Evolutionary conservation across 2,888 invertebrate genomes (phyloP).

Genomic region (Stegophylla sp.): DNA sequence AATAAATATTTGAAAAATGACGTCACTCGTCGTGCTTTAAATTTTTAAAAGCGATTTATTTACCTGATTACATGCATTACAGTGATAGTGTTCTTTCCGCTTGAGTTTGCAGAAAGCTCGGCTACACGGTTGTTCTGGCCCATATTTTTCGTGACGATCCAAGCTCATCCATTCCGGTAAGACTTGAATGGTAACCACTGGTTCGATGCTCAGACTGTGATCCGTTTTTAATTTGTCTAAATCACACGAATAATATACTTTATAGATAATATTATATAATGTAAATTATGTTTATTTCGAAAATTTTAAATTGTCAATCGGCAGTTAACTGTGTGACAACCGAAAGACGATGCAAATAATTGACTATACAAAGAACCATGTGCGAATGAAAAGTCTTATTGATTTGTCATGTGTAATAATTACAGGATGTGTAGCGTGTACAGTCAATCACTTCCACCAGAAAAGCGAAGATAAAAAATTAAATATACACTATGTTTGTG

Average conservation of each 20-base stretch:
- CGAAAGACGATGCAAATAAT: not conserved
- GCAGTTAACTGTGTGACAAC: too few relatives aligned
- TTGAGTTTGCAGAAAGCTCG: conserved; percentile 82
- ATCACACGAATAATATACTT: not conserved
- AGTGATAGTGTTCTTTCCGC: conserved; percentile 79
- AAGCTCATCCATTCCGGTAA: conserved; percentile 64
- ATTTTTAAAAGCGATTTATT: conserved; percentile 24
- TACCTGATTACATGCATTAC: conserved; percentile 79
- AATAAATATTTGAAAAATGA: not conserved
- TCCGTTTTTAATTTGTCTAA: conserved; percentile 47
- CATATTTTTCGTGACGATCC: conserved; percentile 68
- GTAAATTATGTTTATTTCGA: not conserved
- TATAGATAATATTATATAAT: not conserved
- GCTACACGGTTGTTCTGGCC: conserved; percentile 74
- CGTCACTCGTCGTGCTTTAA: not conserved
- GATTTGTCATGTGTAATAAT: conserved; percentile 7
- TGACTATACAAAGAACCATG: not conserved
- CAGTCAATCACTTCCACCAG: conserved; percentile 22
- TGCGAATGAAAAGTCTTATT: not conserved
- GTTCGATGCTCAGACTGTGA: conserved; percentile 46
- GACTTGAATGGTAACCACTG: conserved; percentile 51
- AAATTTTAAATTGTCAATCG: not conserved
- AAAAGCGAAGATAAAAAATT: conserved; percentile 27
- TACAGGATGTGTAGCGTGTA: conserved; percentile 7
- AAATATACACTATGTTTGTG: not conserved